These are phyloP conservation scores for Eristalis pertinax DNA, from an alignment of 2,888 invertebrate genomes.

Conservation along the genomic window DNA sequence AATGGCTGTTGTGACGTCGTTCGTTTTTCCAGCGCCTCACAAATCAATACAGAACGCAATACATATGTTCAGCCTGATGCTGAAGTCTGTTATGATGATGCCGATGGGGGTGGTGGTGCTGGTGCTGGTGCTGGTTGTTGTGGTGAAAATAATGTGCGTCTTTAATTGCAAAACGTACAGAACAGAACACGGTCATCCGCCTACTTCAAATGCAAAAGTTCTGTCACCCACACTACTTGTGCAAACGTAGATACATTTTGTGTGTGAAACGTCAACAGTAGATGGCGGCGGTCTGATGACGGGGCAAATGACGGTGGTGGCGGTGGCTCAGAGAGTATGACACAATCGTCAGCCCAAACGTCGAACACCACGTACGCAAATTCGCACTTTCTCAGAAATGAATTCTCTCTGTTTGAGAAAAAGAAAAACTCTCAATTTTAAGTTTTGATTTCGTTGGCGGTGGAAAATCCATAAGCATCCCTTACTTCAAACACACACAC, in stretches of 20 bases:
- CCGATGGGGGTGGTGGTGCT: neutral
- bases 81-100: neutral
- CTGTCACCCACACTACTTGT: neutral
- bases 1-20: constrained; percentile 19
- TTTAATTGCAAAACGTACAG: constrained; percentile 25
- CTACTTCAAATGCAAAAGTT: neutral
- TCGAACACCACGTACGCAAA: neutral
- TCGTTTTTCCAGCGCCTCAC: neutral
- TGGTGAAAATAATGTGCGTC: neutral
- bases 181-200: neutral
- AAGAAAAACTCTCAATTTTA: neutral
- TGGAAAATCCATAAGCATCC: constrained; percentile 11
- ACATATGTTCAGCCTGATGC: neutral
- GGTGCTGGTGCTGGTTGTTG: too few species aligned
- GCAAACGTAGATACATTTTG: constrained; percentile 1
- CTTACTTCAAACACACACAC: neutral
- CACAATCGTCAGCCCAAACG: constrained; percentile 1
- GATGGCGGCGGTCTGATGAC: constrained; percentile 40
- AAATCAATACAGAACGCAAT: constrained; percentile 26
- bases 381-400: neutral
- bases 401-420: neutral
- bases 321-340: neutral
- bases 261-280: constrained; percentile 45
- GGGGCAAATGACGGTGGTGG: neutral
- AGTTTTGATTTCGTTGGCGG: neutral